Base-by-base conservation (phyloP, 1,140 invertebrate genomes). In the Drosophila equinoxialis region DNA sequence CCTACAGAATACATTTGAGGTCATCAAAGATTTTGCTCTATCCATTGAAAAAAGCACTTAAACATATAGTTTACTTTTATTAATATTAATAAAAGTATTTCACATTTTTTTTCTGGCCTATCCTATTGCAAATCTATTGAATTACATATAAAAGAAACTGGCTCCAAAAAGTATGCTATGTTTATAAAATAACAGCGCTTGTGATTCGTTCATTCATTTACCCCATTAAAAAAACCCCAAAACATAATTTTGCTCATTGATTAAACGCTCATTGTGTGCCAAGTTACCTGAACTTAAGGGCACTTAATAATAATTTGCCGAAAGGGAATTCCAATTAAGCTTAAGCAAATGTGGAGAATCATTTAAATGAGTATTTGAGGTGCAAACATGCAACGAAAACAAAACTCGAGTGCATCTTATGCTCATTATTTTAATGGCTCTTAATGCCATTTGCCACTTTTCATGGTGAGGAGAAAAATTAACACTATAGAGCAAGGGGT, bases 361-460 rank as follows among this genome's bases (percentile, higher is more conserved):
- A 62, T 42, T 57, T 13, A 30, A 57, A 45, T 54, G 45, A 20
- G 30, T 35, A n/a, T 51, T 33, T 37, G 45, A 65, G 42, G n/a
- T 61, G 26, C 57, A 8, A 51, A 13, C 57, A 37, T 37, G 51
- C 68, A 54, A 57, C 59, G 48, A 41, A 20, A 58, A 61, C 20
- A 14, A 35, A 45, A 33, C 39, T 59, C n/a, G 39, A 42, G 39
- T 48, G 23, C 66, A 39, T 17, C 30, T 62, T 59, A 23, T 17
- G 20, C 64, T 67, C 65, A 71, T 80, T 74, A 84, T 71, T 64
- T 74, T 71, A 73, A 74, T 74, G 68, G 76, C 79, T 82, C 68
- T 87, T 63, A 11, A 39, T 37, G 48, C 45, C 78, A 87, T 87
- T 77, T 86, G 69, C 64, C 39, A 64, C 10, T 51, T 23, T 71